A percentile compares a stretch with the other conserved stretches of the same genome.
phyloP scores from a whole-genome alignment of 2,888 invertebrate genomes.

The Agonum fuliginosum region DNA sequence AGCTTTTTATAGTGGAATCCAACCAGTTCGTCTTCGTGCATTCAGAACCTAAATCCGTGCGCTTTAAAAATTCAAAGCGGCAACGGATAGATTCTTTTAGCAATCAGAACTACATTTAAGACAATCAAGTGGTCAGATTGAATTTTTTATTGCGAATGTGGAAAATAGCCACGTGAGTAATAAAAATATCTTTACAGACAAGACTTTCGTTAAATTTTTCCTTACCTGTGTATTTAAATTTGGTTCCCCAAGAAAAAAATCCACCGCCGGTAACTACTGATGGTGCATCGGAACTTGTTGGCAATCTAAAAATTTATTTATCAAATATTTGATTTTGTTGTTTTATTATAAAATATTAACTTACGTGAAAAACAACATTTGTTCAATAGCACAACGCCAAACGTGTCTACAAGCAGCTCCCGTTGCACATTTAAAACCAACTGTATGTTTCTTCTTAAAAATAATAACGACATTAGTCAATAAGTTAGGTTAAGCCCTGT shows the following conservation, averaged over 20 bases:
- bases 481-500: slow-evolving; percentile 49
- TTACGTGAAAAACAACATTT: slow-evolving; percentile 98
- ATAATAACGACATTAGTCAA: slow-evolving; percentile 63
- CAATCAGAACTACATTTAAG: too few relatives aligned
- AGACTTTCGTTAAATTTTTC: too few relatives aligned
- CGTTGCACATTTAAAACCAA: slow-evolving; percentile 96
- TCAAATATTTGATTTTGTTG: slow-evolving; percentile 2
- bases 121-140: too few relatives aligned
- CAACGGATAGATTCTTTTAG: too few relatives aligned
- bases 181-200: neutral
- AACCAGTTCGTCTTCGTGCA: too few relatives aligned
- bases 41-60: too few relatives aligned
- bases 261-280: slow-evolving; percentile 93
- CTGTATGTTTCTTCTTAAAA: slow-evolving; percentile 92
- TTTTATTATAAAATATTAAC: slow-evolving; percentile 69
- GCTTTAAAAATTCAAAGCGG: too few relatives aligned
- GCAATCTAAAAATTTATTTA: slow-evolving; percentile 77
- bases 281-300: slow-evolving; percentile 88
- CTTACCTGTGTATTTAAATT: slow-evolving; percentile 86
- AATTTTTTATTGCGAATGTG: too few relatives aligned
- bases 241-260: slow-evolving; percentile 94
- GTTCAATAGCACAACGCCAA: slow-evolving; percentile 98
- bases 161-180: too few relatives aligned
- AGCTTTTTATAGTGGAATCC: too few relatives aligned
- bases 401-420: slow-evolving; percentile 95